Evolutionary conservation across 2,888 invertebrate species (phyloP), one percentile per base, ranked within the genome.

Genomic region (Nasonia oneida): DNA sequence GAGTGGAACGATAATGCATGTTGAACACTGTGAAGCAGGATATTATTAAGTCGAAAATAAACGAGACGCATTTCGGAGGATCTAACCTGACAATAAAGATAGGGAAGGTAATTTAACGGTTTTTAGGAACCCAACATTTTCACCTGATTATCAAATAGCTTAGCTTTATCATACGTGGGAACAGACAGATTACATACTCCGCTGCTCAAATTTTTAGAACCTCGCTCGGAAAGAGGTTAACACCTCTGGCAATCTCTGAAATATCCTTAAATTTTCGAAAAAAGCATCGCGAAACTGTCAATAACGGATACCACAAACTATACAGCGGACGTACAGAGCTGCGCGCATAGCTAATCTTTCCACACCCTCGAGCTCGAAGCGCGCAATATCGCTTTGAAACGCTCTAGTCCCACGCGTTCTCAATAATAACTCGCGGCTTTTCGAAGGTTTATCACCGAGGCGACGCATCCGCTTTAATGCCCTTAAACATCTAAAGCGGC

Each of bases 31-130:
- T 33, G 18, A 39, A n/a, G 47, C 29, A 15, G 57, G 14, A 29
- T 47, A 47, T 8, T 61, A 78, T 73, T 83, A 73, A 57, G 71
- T 18, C 18, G 73, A 83, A 83, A 73, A 83, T 78, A 73, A 47
- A 23, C 39, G 57, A 83, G 71, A 61, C 76, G 23, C 29, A 29
- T 53, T n/a, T 39, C 12, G 39, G 64, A 79, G 64, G 39, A 15
- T 29, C 18, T 79, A 78, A 12, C 3, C 37, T 70, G 39, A 77
- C 71, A 47, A 53, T 74, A 64, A 83, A 73, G 50, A 77, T 71
- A 50, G 4, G 37, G 50, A 18, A 18, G 57, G 64, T 37, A 64
- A 33, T 75, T 42, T 29, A 75, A 67, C 39, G 37, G 10, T 57
- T 57, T 33, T 82, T 67, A 29, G 39, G 50, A 67, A 82, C 57